phyloP scores from a whole-genome alignment of 2,888 invertebrate genomes.

The Timandra comae region DNA sequence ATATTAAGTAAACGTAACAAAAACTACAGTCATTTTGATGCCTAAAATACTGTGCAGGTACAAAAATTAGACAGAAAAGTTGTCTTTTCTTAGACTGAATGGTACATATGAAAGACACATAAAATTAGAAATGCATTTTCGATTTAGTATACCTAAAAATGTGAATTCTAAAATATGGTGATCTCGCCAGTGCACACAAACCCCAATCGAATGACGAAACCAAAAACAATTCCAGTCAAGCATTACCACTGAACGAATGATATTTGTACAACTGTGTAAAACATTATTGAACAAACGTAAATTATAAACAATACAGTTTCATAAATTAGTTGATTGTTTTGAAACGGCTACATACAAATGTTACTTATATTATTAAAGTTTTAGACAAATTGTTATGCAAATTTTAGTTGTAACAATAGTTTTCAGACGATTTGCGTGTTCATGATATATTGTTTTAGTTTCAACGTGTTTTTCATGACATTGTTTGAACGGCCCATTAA shows the following conservation, averaged over 20 bases:
- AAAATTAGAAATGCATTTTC: no score
- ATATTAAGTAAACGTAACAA: no score
- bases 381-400: constrained; percentile 38
- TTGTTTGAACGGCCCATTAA: constrained; percentile 32
- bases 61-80: no score
- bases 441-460: constrained; percentile 19
- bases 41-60: no score
- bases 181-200: constrained; percentile 7
- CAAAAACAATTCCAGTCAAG: constrained; percentile 15
- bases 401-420: constrained; percentile 30
- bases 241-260: constrained; percentile 13
- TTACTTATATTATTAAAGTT: constrained; percentile 22
- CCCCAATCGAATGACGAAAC: constrained; percentile 16
- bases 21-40: no score
- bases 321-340: constrained; percentile 49
- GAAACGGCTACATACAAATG: constrained; percentile 32
- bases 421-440: constrained; percentile 35
- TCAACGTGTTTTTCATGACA: constrained; percentile 34
- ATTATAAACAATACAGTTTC: constrained; percentile 26
- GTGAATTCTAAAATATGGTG: no score
- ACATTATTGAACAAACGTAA: constrained; percentile 11
- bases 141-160: no score
- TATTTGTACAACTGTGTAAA: constrained; percentile 21
- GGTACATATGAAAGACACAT: no score
- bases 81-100: no score